phyloP scores from a whole-genome alignment of 2,113 vertebrate genomes.

The Agapornis roseicollis region DNA sequence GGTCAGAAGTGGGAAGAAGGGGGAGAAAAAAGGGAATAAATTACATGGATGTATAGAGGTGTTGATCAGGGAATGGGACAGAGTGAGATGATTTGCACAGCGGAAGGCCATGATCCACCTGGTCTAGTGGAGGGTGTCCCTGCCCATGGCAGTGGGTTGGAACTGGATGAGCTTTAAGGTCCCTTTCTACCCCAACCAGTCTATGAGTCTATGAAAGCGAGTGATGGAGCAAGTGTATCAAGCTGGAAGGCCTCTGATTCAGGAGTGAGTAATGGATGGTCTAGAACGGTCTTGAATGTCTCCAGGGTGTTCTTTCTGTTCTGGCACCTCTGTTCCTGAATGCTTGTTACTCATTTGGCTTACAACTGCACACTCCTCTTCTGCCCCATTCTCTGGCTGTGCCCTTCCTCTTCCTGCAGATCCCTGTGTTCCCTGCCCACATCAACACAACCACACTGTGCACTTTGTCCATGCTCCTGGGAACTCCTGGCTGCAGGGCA shows the following conservation, averaged over 20 bases:
- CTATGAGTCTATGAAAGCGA: not conserved
- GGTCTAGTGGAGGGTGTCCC: not conserved
- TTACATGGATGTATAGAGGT: not conserved
- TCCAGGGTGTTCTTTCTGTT: not conserved
- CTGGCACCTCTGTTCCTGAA: not conserved
- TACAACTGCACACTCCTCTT: not conserved
- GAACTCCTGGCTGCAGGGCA: not conserved
- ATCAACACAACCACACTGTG: not conserved
- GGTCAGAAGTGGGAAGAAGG: not conserved
- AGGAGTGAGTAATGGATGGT: not conserved
- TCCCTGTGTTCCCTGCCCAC: not conserved
- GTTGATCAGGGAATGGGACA: not conserved
- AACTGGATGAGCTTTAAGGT: not conserved
- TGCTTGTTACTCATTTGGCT: not conserved
- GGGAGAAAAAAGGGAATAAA: not conserved
- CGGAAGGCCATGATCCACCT: not conserved
- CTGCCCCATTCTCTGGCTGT: not conserved
- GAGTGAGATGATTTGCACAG: not conserved
- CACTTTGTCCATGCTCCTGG: not conserved
- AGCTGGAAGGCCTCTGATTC: not conserved
- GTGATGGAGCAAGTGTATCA: not conserved
- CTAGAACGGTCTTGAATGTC: not conserved
- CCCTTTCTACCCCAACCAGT: not conserved
- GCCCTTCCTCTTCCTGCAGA: not conserved
- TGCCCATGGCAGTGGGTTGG: not conserved